These are phyloP conservation scores for Metopia argyrocephala DNA, from an alignment of 2,888 invertebrate genomes.

Conservation along the genomic window DNA sequence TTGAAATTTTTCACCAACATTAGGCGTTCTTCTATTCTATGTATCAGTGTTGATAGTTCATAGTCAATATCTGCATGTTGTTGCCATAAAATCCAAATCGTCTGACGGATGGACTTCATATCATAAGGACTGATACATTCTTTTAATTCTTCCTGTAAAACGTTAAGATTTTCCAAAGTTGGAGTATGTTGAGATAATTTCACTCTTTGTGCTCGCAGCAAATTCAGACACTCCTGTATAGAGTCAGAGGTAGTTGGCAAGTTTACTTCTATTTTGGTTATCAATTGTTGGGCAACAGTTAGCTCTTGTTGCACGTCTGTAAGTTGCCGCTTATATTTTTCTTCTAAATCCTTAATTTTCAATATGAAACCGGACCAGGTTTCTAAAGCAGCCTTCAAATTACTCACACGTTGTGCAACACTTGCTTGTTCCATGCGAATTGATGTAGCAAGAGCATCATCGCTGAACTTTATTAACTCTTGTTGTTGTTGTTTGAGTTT, in stretches of 20 bases:
- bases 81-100: slow-evolving; percentile 87
- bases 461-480: slow-evolving; percentile 84
- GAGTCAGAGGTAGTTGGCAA: slow-evolving; percentile 82
- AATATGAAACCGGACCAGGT: slow-evolving; percentile 89
- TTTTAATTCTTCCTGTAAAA: slow-evolving; percentile 89
- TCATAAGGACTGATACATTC: slow-evolving; percentile 91
- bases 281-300: slow-evolving; percentile 82
- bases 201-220: slow-evolving; percentile 82
- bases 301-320: slow-evolving; percentile 82
- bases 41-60: slow-evolving; percentile 85
- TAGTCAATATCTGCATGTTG: slow-evolving; percentile 90
- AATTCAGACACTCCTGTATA: slow-evolving; percentile 83
- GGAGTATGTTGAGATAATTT: slow-evolving; percentile 78
- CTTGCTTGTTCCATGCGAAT: slow-evolving; percentile 90
- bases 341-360: slow-evolving; percentile 83
- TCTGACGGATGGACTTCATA: slow-evolving; percentile 88
- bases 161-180: slow-evolving; percentile 85
- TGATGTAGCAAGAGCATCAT: slow-evolving; percentile 87
- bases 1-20: slow-evolving; percentile 86
- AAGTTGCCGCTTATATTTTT: slow-evolving; percentile 83
- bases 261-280: slow-evolving; percentile 81
- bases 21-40: slow-evolving; percentile 86
- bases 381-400: slow-evolving; percentile 87
- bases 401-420: slow-evolving; percentile 87
- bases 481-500: slow-evolving; percentile 84